Conservation (phyloP, 1,140 invertebrate genomes). For the Antheraea mylitta region DNA sequence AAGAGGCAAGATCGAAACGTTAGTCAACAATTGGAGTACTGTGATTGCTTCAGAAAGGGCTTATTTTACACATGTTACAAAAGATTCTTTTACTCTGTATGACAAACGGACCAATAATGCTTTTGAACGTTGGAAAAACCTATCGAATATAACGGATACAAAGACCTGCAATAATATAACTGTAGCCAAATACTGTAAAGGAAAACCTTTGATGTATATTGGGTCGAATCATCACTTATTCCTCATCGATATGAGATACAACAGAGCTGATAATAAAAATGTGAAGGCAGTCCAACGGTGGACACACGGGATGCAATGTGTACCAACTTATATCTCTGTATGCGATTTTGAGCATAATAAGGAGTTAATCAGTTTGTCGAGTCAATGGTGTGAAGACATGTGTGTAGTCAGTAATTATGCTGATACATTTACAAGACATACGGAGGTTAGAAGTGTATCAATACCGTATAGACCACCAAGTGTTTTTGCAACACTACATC, state of each 20-base stretch:
- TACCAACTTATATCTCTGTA: conserved; percentile 50
- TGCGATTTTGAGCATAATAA: conserved; percentile 49
- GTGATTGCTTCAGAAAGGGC: conserved; percentile 45
- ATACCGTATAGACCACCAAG: conserved; percentile 61
- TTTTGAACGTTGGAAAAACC: conserved; percentile 38
- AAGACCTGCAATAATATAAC: conserved; percentile 53
- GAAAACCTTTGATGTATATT: conserved; percentile 43
- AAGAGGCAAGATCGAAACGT: conserved; percentile 28
- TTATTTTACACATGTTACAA: conserved; percentile 48
- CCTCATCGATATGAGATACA: conserved; percentile 52
- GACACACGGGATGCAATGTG: conserved; percentile 62
- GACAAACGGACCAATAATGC: conserved; percentile 53
- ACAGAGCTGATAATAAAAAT: conserved; percentile 29
- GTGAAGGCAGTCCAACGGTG: conserved; percentile 50
- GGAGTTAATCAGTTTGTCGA: conserved; percentile 53
- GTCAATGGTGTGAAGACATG: conserved; percentile 69
- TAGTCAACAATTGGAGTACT: conserved; percentile 59
- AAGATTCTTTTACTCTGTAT: conserved; percentile 46
- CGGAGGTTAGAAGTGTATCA: conserved; percentile 34
- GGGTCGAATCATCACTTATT: conserved; percentile 62
- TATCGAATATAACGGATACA: conserved; percentile 49
- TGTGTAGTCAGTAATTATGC: conserved; percentile 53
- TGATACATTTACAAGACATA: conserved; percentile 31
- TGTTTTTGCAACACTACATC: conserved; percentile 44
- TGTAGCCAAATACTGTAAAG: conserved; percentile 41